Base-by-base conservation (phyloP, 2,797 vertebrate genomes). In the Cossypha polioptera region DNA sequence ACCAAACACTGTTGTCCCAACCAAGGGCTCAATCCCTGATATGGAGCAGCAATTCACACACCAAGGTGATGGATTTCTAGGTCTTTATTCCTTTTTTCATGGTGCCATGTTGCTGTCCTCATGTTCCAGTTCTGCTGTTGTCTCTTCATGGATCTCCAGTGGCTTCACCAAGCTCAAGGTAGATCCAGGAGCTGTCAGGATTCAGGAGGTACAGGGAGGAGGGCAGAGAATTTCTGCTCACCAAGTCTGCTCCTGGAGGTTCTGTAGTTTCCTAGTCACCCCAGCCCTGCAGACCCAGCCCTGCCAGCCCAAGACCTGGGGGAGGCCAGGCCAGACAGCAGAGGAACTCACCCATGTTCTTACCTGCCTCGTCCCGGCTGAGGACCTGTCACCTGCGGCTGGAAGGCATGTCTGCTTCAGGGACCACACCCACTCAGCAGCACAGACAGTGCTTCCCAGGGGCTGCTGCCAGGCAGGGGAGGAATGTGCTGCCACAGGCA, bases 1-100 rank as follows among this genome's bases (percentile, higher is more conserved):
- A 58, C 13, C 59, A 51, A 25, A 65, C n/a, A 5, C 24, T 28
- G 3, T 21, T 36, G 24, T 36, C 33, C 47, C 0, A 0, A 11
- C 20, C 29, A 29, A 24, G 10, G 24, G 7, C 33, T 48, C 73
- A 15, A 12, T 59, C 25, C 29, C n/a, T 59, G 38, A 20, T 31
- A 33, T 51, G 26, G 7, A 66, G 29, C 47, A 80, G 45, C 45
- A 38, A 40, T 33, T 59, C 29, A 33, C 45, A 58, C 14, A 21
- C 14, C 7, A 10, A 33, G n/a, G 5, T 21, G n/a, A 33, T 21
- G 24, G 9, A 57, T 54, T 61, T 61, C 26, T 14, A 36, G 24
- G 9, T 36, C 35, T 88, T 88, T 82, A 88, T 68, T 88, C n/a
- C 19, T 20, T 42, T 36, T 43, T 14, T 19, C 4, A 1, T 9